phyloP scores from a whole-genome alignment of 2,113 vertebrate species.

The Ptychochromis oligacanthus region DNA sequence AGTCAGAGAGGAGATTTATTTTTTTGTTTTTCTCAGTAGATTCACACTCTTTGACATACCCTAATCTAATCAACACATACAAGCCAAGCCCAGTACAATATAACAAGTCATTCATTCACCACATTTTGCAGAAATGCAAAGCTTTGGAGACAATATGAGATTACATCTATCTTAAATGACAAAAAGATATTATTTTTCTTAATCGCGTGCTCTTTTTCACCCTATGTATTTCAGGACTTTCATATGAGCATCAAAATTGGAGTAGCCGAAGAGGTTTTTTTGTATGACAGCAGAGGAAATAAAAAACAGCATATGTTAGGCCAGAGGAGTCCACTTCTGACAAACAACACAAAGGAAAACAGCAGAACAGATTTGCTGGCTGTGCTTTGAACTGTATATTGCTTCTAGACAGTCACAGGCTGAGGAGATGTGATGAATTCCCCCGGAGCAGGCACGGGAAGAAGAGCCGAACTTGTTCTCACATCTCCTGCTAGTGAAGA shows the following conservation, averaged over 20 bases:
- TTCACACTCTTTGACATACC: constrained; percentile 3
- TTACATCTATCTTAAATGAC: neutral
- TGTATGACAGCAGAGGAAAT: neutral
- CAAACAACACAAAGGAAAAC: constrained; percentile 46
- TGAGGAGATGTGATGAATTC: constrained; percentile 67
- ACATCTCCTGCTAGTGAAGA: constrained; percentile 64
- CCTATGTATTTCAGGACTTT: neutral
- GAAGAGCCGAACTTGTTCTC: constrained; percentile 67
- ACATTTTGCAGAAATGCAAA: neutral
- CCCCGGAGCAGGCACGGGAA: constrained; percentile 59
- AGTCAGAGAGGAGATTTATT: neutral
- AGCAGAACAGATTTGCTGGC: constrained; percentile 46
- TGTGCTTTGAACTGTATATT: constrained; percentile 60
- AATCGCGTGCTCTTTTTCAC: neutral
- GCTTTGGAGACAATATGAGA: neutral
- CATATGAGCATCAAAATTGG: neutral
- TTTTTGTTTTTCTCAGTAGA: neutral
- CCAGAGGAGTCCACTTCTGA: constrained; percentile 37
- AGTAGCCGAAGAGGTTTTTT: neutral
- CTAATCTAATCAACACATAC: constrained; percentile 50
- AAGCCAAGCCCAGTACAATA: constrained; percentile 32
- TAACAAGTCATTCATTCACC: constrained; percentile 51
- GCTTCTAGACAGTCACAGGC: constrained; percentile 50
- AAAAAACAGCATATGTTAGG: neutral
- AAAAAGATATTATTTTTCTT: neutral